Base-by-base conservation (phyloP, 2,113 vertebrate species). In the Aegithalos caudatus region DNA sequence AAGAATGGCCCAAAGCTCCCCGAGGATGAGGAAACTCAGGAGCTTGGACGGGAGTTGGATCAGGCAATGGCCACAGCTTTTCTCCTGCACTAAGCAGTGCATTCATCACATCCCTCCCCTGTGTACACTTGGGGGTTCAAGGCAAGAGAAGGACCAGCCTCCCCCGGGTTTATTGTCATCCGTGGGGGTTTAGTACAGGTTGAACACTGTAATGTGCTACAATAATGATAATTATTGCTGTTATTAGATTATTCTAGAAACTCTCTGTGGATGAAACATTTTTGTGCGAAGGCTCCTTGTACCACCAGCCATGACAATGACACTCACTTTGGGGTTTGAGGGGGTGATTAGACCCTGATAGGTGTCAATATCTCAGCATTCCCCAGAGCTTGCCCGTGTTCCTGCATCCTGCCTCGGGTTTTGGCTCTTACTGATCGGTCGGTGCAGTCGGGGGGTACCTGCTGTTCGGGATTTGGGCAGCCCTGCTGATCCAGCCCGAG, bases 161-260 rank as follows among this genome's bases (percentile, higher is more conserved):
- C 81, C 87, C 85, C 67, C 81, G n/a, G 71, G 51, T 71, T 77
- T 95, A 79, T 88, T 96, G 31, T 37, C 56, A 50, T 69, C 56
- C 61, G 29, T 51, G 53, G 28, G 12, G 18, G 6, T 48, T 65
- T 42, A 53, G 37, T 31, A 20, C 7, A 53, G 44, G 31, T 40
- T 85, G 79, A 83, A 62, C 47, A 35, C 37, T 27, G 27, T 7
- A 44, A 23, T 24, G 24, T n/a, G 27, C 67, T 35, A 33, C 61
- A 27, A 1, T 61, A 74, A 40, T 50, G 29, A 22, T 37, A 11
- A 73, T 76, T 88, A 50, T 27, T 85, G 69, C 33, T 73, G 80
- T 85, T 87, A 40, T 20, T 97, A 78, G 85, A 80, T 92, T 66
- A 38, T 24, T 28, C 86, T 81, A 28, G 90, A 82, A 94, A 58